Percentiles rank a stretch among this genome's conserved stretches.
phyloP scores from a whole-genome alignment of 2,113 vertebrate species.

The Martes martes region DNA sequence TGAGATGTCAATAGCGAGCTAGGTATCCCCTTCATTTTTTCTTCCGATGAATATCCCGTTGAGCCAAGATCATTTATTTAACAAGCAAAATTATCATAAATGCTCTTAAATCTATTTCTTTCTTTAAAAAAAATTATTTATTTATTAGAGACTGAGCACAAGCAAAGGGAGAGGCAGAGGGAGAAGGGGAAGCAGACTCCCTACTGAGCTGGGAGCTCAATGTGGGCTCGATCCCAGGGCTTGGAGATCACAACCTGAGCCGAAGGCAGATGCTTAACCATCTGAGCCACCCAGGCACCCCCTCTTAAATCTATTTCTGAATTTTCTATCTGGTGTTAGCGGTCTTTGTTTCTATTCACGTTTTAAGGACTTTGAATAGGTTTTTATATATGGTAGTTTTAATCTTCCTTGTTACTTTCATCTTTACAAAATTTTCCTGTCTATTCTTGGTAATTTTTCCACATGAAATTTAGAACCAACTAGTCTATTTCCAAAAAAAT shows the following conservation, averaged over 20 bases:
- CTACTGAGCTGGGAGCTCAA: background rate
- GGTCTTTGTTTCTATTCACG: background rate
- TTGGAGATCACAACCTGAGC: background rate
- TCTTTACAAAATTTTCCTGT: background rate
- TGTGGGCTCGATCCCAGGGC: background rate
- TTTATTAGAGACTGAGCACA: background rate
- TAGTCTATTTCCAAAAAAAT: background rate
- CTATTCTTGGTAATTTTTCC: slow-evolving; percentile 58
- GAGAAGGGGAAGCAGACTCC: background rate
- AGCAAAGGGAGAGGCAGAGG: too few species aligned
- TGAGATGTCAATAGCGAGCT: background rate
- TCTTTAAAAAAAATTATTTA: background rate
- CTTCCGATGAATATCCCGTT: background rate
- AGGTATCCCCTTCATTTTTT: background rate
- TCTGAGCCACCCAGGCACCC: background rate
- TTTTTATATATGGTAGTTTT: background rate
- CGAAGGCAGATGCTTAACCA: background rate
- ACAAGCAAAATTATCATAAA: background rate
- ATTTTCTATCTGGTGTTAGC: background rate
- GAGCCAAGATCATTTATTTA: background rate
- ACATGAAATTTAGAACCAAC: slow-evolving; percentile 59
- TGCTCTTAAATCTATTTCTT: background rate
- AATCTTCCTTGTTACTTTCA: slow-evolving; percentile 23
- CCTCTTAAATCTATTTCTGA: background rate
- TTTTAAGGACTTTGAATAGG: background rate